These are phyloP conservation scores for Apostichopus leukothele DNA, from an alignment of 53 echinoderm and acorn worm genomes.

Conservation along the genomic window DNA sequence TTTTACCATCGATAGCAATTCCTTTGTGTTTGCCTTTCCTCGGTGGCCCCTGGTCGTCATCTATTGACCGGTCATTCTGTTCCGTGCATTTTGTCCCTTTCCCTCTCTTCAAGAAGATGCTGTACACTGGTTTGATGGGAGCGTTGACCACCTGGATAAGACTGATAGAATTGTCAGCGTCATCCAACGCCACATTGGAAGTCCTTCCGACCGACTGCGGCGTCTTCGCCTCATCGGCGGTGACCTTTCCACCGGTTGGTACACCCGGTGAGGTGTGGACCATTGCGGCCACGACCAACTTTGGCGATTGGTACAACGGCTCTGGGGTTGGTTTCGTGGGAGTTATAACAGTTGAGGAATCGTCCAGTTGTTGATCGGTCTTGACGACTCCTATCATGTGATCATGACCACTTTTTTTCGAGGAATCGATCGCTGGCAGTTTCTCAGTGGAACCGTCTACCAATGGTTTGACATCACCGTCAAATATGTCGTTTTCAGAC, in stretches of 20 bases:
- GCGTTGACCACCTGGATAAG: slow-evolving; percentile 45
- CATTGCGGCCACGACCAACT: slow-evolving; percentile 1
- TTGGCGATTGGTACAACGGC: slow-evolving; percentile 3
- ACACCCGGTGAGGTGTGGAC: neutral
- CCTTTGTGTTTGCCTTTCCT: neutral
- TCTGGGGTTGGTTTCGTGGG: neutral
- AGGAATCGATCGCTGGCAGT: neutral
- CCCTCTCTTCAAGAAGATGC: slow-evolving; percentile 76
- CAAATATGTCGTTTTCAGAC: neutral
- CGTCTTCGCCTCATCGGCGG: neutral
- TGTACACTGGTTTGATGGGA: slow-evolving; percentile 59
- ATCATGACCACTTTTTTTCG: neutral
- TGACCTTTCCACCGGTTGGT: slow-evolving; percentile 2
- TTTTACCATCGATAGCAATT: neutral
- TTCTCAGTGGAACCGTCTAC: neutral
- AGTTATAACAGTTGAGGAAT: neutral
- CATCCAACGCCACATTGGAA: slow-evolving; percentile 67
- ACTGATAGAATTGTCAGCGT: slow-evolving; percentile 24
- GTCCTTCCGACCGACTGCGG: slow-evolving; percentile 35
- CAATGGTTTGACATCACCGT: neutral
- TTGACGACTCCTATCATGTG: neutral
- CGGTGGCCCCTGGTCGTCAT: neutral
- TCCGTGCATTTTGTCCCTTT: slow-evolving; percentile 11
- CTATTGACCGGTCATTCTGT: slow-evolving; percentile 9
- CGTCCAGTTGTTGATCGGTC: neutral